These are phyloP conservation scores for Hapalemur alaotrensis DNA, from an alignment of 2,797 vertebrate species.

Conservation along the genomic window DNA sequence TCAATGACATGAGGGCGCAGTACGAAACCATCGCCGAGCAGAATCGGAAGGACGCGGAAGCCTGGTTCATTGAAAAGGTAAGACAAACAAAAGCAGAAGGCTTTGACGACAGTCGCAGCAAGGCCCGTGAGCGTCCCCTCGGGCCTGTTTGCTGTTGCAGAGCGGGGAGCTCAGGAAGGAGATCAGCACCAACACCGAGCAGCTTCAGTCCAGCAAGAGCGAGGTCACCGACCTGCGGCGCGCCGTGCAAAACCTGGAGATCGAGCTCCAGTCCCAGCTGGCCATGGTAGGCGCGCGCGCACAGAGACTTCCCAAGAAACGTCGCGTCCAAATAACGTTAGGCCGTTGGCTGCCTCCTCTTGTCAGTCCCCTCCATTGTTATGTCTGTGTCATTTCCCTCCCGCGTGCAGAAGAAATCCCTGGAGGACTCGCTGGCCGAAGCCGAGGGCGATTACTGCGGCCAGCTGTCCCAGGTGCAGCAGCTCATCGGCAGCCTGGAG, in stretches of 20 bases:
- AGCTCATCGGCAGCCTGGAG: conserved; percentile 82
- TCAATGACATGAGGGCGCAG: conserved; percentile 93
- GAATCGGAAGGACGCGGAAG: conserved; percentile 94
- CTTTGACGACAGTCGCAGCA: not conserved
- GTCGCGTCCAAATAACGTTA: not conserved
- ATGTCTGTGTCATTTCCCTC: not conserved
- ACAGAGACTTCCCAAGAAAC: not conserved
- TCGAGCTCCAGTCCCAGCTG: conserved; percentile 87
- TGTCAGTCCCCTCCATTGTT: not conserved
- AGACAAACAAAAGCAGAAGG: not conserved
- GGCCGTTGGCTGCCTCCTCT: not conserved
- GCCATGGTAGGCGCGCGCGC: conserved; percentile 79
- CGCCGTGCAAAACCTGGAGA: conserved; percentile 84
- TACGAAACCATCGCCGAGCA: conserved; percentile 92
- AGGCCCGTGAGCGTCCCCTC: fast-evolving
- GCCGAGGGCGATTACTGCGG: conserved; percentile 83
- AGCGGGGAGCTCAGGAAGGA: conserved; percentile 84
- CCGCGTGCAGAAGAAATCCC: conserved; percentile 84
- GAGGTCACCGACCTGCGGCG: conserved; percentile 86
- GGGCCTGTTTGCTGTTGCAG: conserved; percentile 75
- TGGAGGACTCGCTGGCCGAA: conserved; percentile 85
- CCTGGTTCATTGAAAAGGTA: conserved; percentile 95
- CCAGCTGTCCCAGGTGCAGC: conserved; percentile 83
- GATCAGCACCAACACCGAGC: conserved; percentile 82
- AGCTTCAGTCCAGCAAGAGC: conserved; percentile 84